phyloP scores from a whole-genome alignment of 37 sponge, comb jelly and placozoan genomes.

The Aplysina aerophoba region DNA sequence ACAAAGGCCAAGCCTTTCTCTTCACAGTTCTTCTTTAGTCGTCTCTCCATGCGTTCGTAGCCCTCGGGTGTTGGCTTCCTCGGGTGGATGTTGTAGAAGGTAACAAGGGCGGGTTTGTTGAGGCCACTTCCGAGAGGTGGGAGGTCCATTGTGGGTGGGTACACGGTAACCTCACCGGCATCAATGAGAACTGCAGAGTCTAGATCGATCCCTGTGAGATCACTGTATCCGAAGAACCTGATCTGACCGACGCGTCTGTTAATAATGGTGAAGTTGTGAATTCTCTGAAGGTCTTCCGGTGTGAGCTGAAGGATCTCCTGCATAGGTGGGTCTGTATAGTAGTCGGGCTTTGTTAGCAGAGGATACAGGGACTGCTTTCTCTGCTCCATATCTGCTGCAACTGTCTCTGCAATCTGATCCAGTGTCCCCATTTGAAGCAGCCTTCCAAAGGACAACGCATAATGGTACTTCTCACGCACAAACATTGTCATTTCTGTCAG shows the following conservation, averaged over 20 bases:
- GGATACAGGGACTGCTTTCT: not conserved
- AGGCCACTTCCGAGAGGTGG: slow-evolving; percentile 15
- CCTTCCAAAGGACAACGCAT: not conserved
- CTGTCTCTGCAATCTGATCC: not conserved
- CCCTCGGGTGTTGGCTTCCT: slow-evolving; percentile 15
- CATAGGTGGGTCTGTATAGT: slow-evolving; percentile 28
- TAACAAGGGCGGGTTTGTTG: slow-evolving; percentile 38
- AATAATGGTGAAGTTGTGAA: slow-evolving; percentile 39
- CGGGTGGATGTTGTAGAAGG: slow-evolving; percentile 28
- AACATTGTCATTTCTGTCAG: not conserved
- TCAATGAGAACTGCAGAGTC: slow-evolving; percentile 35
- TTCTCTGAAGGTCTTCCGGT: not conserved
- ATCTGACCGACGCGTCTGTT: slow-evolving; percentile 18
- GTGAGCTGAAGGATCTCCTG: not conserved
- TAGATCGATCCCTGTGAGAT: slow-evolving; percentile 27
- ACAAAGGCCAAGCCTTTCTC: not conserved
- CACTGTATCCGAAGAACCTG: slow-evolving; percentile 15
- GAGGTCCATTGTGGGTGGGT: slow-evolving; percentile 9
- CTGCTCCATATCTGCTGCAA: not conserved
- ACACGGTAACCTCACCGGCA: slow-evolving; percentile 16
- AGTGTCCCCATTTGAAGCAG: slow-evolving; percentile 9
- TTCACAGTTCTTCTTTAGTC: slow-evolving; percentile 10
- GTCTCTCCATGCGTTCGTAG: slow-evolving; percentile 21
- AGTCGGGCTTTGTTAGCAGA: slow-evolving; percentile 23
- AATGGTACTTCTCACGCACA: not conserved